These are phyloP conservation scores for Adelosebastes latens DNA, from an alignment of 2,797 vertebrate species.

Conservation along the genomic window DNA sequence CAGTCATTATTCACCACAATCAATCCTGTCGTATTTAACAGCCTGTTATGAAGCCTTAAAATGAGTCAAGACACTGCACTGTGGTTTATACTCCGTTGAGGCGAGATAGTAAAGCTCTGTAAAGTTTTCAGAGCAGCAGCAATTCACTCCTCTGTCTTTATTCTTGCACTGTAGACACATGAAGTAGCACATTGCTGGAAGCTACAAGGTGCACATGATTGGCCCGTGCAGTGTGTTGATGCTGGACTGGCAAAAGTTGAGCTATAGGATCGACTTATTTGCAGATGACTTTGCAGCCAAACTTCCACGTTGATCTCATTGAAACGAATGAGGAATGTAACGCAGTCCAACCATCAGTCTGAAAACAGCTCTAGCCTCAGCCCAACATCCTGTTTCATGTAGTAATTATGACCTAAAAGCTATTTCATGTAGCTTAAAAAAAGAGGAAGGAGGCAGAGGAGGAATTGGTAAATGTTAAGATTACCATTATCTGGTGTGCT, in stretches of 20 bases:
- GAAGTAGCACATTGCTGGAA: neutral
- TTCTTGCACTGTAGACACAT: neutral
- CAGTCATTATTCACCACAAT: neutral
- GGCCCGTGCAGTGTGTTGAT: neutral
- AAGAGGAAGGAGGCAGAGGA: neutral
- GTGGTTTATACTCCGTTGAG: too few relatives aligned
- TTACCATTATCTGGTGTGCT: constrained; percentile 26
- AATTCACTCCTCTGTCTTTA: neutral
- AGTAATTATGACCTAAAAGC: neutral
- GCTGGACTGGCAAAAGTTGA: neutral
- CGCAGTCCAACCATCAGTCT: neutral
- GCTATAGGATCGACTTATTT: neutral
- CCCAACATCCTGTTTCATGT: neutral
- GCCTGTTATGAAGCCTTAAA: too few relatives aligned
- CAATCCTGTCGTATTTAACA: neutral
- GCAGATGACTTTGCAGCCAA: neutral
- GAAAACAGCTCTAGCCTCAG: neutral
- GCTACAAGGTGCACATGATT: too few relatives aligned
- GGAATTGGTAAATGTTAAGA: constrained; percentile 36
- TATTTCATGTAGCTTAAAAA: neutral
- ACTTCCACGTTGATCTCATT: fast-evolving
- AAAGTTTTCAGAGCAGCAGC: too few relatives aligned
- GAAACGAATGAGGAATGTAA: neutral
- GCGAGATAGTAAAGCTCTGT: too few relatives aligned
- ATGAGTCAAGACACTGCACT: too few relatives aligned